These are phyloP conservation scores for Eristalis pertinax DNA, from an alignment of 2,888 invertebrate genomes.

Conservation along the genomic window DNA sequence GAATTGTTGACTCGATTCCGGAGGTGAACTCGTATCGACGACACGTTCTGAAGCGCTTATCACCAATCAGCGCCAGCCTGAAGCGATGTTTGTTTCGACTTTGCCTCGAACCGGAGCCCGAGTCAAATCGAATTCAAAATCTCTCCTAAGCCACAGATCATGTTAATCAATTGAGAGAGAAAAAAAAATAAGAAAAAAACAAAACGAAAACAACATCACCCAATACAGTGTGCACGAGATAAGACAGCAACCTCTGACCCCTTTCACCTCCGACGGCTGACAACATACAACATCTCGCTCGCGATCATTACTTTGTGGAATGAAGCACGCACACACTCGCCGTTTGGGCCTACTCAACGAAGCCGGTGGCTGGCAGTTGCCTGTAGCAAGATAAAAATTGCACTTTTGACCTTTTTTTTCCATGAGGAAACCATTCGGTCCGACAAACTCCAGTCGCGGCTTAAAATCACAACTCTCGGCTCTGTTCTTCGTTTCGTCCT, in stretches of 20 bases:
- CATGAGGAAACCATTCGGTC: conserved; percentile 8
- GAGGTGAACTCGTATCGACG: background rate
- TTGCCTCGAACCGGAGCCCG: background rate
- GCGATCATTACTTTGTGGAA: conserved; percentile 10
- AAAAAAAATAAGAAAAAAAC: background rate
- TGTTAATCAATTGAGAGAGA: background rate
- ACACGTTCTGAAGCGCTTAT: background rate
- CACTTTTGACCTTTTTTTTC: conserved; percentile 65
- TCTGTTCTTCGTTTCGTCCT: conserved; percentile 7
- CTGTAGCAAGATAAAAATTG: conserved; percentile 60
- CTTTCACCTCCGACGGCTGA: background rate
- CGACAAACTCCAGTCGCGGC: conserved; percentile 59
- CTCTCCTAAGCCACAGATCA: conserved; percentile 7
- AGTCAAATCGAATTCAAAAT: background rate
- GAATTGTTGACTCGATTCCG: background rate
- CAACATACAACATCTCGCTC: conserved; percentile 13
- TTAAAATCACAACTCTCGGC: conserved; percentile 50
- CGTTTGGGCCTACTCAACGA: background rate
- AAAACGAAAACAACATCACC: background rate
- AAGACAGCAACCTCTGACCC: conserved; percentile 36
- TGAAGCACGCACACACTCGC: background rate
- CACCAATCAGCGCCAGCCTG: background rate
- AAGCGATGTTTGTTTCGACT: background rate
- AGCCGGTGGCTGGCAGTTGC: conserved; percentile 8
- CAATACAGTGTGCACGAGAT: conserved; percentile 15